Conservation (phyloP, 2,888 invertebrate genomes). For the Leucozona laternaria region DNA sequence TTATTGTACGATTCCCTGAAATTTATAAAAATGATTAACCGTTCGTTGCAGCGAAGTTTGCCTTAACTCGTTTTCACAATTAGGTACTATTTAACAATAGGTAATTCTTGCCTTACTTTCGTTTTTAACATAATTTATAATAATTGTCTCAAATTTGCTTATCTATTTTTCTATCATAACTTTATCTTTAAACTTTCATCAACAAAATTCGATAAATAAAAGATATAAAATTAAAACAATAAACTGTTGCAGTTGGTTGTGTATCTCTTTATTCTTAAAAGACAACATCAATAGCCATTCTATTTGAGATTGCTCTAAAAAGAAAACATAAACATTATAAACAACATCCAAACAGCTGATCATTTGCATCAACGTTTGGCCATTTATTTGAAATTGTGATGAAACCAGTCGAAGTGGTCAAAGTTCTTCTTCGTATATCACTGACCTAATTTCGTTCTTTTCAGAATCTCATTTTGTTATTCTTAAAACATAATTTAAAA, state of each 20-base stretch:
- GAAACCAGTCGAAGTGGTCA: neutral
- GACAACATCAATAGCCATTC: neutral
- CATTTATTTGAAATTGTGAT: neutral
- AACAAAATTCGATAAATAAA: neutral
- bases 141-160: neutral
- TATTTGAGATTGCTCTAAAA: neutral
- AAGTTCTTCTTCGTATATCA: constrained; percentile 20
- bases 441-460: constrained; percentile 52
- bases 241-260: neutral
- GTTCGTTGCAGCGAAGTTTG: no score
- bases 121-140: neutral
- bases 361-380: neutral
- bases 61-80: no score
- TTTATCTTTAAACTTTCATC: neutral
- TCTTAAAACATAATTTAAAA: constrained; percentile 34
- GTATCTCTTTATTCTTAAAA: neutral
- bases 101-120: neutral
- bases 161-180: neutral
- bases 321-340: neutral
- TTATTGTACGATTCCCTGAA: no score
- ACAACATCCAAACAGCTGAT: constrained; percentile 16
- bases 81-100: neutral
- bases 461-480: constrained; percentile 3
- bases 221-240: neutral
- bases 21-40: no score